Conservation (phyloP, 2,113 vertebrate species). For the Cochlearius cochlearius region DNA sequence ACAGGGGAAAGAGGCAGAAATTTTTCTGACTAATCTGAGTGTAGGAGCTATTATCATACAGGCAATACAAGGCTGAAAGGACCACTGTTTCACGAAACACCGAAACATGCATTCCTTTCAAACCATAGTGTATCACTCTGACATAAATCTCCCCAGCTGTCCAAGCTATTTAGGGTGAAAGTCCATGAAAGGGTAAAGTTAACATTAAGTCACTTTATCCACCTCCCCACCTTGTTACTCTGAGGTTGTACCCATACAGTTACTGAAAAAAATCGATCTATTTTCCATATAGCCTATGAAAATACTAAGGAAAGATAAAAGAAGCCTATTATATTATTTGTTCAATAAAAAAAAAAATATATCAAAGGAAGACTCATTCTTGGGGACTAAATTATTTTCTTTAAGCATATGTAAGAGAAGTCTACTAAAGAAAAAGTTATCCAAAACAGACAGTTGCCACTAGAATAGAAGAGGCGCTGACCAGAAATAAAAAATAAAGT, state of each 20-base stretch:
- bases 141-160: background rate
- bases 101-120: background rate
- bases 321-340: background rate
- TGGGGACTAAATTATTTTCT: background rate
- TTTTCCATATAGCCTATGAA: background rate
- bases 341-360: background rate
- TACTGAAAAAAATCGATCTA: background rate
- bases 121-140: background rate
- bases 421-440: background rate
- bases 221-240: background rate
- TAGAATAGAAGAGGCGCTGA: background rate
- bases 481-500: background rate
- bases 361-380: background rate
- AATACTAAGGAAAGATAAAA: background rate
- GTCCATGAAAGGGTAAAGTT: background rate
- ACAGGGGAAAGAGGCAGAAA: conserved; percentile 22
- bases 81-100: background rate
- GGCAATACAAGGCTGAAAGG: background rate
- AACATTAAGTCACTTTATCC: background rate
- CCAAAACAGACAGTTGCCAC: background rate
- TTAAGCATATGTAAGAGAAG: background rate
- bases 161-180: background rate
- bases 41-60: background rate
- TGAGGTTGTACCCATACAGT: background rate
- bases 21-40: background rate